Conservation (phyloP, 2,113 vertebrate genomes). For the Coryphaenoides rupestris region DNA sequence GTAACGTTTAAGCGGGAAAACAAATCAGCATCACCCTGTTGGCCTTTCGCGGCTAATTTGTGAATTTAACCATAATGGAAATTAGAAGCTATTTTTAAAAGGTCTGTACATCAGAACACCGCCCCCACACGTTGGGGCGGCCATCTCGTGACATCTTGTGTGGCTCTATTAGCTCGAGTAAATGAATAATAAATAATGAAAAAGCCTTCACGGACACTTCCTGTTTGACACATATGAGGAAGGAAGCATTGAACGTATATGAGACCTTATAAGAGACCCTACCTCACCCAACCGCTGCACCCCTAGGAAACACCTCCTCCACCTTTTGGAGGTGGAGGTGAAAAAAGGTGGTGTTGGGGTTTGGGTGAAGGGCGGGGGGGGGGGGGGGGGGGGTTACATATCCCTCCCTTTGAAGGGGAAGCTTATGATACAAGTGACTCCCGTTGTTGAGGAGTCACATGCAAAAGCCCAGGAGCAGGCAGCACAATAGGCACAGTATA, state of each 20-base stretch:
- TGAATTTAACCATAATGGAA: no score
- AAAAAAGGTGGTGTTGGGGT: background rate
- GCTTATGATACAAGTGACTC: constrained; percentile 86
- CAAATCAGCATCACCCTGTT: no score
- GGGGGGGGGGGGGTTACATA: constrained; percentile 36
- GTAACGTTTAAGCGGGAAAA: no score
- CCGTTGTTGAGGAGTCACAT: constrained; percentile 87
- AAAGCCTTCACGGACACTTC: background rate
- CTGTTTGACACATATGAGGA: constrained; percentile 66
- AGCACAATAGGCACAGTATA: constrained; percentile 78
- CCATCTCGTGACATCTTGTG: constrained; percentile 9
- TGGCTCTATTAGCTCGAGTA: constrained; percentile 4
- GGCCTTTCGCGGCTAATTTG: no score
- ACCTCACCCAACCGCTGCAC: constrained; percentile 59
- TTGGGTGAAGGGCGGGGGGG: no score
- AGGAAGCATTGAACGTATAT: constrained; percentile 82
- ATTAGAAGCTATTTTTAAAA: background rate
- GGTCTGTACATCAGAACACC: background rate
- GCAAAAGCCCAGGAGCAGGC: constrained; percentile 78
- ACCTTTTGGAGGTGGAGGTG: background rate
- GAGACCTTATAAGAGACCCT: no score
- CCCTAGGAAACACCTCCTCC: constrained; percentile 24
- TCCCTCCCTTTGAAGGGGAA: constrained; percentile 80
- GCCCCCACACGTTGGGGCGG: no score
- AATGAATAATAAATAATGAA: background rate